These are phyloP conservation scores for Ivindomyrus marchei DNA, from an alignment of 2,113 vertebrate genomes.

Conservation along the genomic window DNA sequence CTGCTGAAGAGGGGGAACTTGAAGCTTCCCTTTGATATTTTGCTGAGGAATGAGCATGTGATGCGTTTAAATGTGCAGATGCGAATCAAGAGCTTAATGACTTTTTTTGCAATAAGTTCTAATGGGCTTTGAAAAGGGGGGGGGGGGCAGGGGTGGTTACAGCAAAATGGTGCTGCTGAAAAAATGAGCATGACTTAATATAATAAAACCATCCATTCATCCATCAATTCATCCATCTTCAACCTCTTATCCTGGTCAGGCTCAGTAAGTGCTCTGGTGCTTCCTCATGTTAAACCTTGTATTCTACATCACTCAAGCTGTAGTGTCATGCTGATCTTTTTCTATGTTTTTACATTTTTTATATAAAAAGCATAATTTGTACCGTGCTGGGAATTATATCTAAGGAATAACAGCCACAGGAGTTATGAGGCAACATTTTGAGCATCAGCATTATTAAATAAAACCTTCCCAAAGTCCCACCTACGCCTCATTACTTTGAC, in stretches of 20 bases:
- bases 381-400: neutral
- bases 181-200: neutral
- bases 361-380: neutral
- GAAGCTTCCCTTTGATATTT: neutral
- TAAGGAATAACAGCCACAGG: neutral
- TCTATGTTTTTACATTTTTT: neutral
- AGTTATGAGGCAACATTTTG: neutral
- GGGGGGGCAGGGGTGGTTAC: neutral
- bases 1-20: neutral
- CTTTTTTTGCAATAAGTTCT: neutral
- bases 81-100: neutral
- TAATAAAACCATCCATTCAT: neutral
- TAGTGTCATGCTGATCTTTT: neutral
- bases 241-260: neutral
- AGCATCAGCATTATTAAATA: neutral
- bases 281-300: neutral
- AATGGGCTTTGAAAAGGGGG: neutral
- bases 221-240: neutral
- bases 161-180: neutral
- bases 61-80: neutral
- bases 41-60: neutral
- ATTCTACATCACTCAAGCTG: neutral
- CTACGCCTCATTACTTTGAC: neutral
- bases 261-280: neutral
- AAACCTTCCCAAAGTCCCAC: neutral